Conservation (phyloP, 2,888 invertebrate species). For the Caenorhabditis uteleia region DNA sequence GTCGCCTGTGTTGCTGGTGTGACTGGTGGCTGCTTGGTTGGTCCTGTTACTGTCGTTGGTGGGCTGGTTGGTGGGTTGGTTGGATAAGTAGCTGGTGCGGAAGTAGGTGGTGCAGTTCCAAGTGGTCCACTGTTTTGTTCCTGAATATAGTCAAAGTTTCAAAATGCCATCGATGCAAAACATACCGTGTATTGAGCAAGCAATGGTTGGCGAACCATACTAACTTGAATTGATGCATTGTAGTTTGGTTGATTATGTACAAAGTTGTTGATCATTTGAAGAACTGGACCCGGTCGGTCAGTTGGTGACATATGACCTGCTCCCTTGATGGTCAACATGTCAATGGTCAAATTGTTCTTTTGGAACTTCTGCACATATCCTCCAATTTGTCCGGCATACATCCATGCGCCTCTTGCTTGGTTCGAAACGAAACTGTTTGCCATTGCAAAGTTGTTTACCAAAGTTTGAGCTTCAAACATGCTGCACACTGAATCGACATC, state of each 20-base stretch:
- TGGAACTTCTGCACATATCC: constrained; percentile 53
- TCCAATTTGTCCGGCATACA: constrained; percentile 43
- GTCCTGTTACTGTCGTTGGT: not conserved
- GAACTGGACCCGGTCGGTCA: constrained; percentile 82
- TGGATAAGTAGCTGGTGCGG: no score
- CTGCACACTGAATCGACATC: constrained; percentile 57
- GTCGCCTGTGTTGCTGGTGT: no score
- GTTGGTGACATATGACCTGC: constrained; percentile 84
- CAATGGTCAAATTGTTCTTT: constrained; percentile 38
- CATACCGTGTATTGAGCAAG: constrained; percentile 48
- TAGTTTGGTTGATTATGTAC: constrained; percentile 45
- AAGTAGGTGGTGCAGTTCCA: not conserved
- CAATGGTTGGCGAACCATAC: constrained; percentile 48
- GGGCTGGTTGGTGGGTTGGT: not conserved
- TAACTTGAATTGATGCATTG: constrained; percentile 39
- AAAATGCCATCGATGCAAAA: no score
- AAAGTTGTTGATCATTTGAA: constrained; percentile 79
- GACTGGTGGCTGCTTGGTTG: not conserved
- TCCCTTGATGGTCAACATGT: constrained; percentile 57
- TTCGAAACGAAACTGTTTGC: constrained; percentile 8
- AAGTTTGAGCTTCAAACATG: constrained; percentile 54
- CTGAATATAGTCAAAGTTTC: constrained; percentile 1
- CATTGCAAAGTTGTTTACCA: constrained; percentile 46
- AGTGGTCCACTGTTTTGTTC: constrained; percentile 9
- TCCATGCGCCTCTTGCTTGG: constrained; percentile 38